Evolutionary conservation across 2,888 invertebrate species (phyloP).

Genomic region (Macaria notata): DNA sequence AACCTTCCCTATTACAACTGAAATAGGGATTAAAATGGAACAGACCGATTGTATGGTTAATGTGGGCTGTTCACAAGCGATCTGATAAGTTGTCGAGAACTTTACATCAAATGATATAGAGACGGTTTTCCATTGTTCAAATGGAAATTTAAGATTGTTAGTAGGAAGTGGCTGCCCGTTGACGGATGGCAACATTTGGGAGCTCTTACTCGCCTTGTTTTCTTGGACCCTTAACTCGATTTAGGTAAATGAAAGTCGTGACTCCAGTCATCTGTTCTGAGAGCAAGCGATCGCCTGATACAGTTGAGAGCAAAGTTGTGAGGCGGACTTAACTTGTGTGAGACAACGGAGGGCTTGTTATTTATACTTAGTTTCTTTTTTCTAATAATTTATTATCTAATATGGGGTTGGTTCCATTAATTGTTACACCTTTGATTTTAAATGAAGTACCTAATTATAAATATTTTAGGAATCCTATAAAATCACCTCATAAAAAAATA

Average conservation of each 20-base stretch:
- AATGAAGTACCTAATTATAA: no score
- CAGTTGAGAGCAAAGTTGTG: constrained; percentile 8
- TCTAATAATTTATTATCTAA: no score
- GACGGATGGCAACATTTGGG: constrained; percentile 67
- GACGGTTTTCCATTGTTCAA: constrained; percentile 33
- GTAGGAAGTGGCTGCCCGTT: constrained; percentile 55
- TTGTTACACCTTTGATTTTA: no score
- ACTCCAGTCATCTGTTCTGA: constrained; percentile 49
- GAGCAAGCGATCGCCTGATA: constrained; percentile 20
- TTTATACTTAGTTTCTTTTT: no score
- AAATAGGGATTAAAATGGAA: constrained; percentile 28
- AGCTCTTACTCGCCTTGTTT: constrained; percentile 67
- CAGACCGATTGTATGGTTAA: constrained; percentile 16
- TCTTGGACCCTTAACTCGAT: constrained; percentile 67
- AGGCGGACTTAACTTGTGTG: not conserved
- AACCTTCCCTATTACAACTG: constrained; percentile 22
- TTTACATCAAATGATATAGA: constrained; percentile 33
- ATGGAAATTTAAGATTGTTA: constrained; percentile 36
- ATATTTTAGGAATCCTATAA: no score
- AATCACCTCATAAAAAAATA: no score
- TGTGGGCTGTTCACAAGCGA: constrained; percentile 20
- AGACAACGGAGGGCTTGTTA: no score
- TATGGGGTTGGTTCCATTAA: no score
- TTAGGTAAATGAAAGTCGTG: constrained; percentile 62
- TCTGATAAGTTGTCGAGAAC: constrained; percentile 22